Base-by-base conservation (phyloP, 2,888 invertebrate genomes). In the Carcina quercana region DNA sequence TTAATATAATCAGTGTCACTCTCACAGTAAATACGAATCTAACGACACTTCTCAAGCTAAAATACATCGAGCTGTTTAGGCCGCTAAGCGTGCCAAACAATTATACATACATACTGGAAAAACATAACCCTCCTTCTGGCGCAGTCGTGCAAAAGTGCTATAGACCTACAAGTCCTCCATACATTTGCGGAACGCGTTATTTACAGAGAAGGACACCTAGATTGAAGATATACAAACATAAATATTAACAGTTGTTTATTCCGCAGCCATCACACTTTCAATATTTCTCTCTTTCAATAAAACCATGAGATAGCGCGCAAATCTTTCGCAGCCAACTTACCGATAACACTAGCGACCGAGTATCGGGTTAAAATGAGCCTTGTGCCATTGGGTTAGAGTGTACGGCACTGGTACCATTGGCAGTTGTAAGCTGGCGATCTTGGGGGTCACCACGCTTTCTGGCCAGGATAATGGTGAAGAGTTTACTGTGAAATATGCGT, bases 361-460 rank as follows among this genome's bases (percentile, higher is more conserved):
- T n/a, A n/a, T n/a, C n/a, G n/a, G 11, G 11, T 12, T 6, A 24
- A 24, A n/a, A 11, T 2, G 6, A 24, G 12, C 11, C 5, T 10
- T 24, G 10, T 10, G 8, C 12, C 11, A 12, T 24, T 3, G n/a
- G 6, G n/a, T 2, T 6, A 24, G 11, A 24, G 6, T 12, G 2
- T 11, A 10, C 3, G 10, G 11, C 5, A 15, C 3, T 6, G 12
- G 15, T 11, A 11, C n/a, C 2, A 15, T 15, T 15, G 13, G 22
- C 14, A 7, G 12, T 25, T 25, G 15, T 17, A 15, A 27, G 25
- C 30, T n/a, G 13, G 15, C 13, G 27, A 21, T 31, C 21, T 31
- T 28, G 34, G 46, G 41, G 64, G 65, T 67, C 66, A 61, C 54
- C 63, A 66, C 66, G 66, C 68, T 68, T 68, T 68, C 68, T 58